Conservation (phyloP, 2,797 vertebrate genomes). For the Pseudomugil tenellus region DNA sequence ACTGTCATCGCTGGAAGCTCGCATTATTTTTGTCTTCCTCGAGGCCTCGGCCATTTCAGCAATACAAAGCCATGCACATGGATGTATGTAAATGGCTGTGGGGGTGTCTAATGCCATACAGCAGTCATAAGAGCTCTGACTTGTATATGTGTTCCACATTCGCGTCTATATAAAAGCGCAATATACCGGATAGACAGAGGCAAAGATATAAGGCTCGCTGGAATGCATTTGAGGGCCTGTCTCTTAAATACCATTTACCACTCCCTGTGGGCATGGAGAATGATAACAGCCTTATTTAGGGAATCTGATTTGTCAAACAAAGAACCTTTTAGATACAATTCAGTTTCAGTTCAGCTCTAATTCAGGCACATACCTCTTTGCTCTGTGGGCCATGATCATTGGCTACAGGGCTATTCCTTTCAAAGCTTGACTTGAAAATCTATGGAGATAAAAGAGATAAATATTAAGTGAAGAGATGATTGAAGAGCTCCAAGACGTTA, state of each 20-base stretch:
- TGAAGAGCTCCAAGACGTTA: conserved; percentile 26
- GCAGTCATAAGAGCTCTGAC: conserved; percentile 43
- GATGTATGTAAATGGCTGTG: conserved; percentile 48
- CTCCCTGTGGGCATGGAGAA: conserved; percentile 23
- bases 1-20: conserved; percentile 70
- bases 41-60: conserved; percentile 63
- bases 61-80: conserved; percentile 52
- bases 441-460: conserved; percentile 53
- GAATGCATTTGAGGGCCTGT: conserved; percentile 28
- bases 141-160: conserved; percentile 41
- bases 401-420: conserved; percentile 71
- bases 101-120: conserved; percentile 45
- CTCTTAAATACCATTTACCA: conserved; percentile 22
- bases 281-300: conserved; percentile 5
- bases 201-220: conserved; percentile 17
- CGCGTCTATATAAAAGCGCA: conserved; percentile 27
- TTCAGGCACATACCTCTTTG: conserved; percentile 84
- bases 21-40: conserved; percentile 69
- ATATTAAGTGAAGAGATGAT: conserved; percentile 8
- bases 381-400: conserved; percentile 74
- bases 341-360: conserved; percentile 17
- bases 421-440: conserved; percentile 83
- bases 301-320: conserved; percentile 31
- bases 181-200: conserved; percentile 16
- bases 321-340: conserved; percentile 4